These are phyloP conservation scores for Lasioglossum pauxillum DNA, from an alignment of 2,888 invertebrate species.

Conservation along the genomic window DNA sequence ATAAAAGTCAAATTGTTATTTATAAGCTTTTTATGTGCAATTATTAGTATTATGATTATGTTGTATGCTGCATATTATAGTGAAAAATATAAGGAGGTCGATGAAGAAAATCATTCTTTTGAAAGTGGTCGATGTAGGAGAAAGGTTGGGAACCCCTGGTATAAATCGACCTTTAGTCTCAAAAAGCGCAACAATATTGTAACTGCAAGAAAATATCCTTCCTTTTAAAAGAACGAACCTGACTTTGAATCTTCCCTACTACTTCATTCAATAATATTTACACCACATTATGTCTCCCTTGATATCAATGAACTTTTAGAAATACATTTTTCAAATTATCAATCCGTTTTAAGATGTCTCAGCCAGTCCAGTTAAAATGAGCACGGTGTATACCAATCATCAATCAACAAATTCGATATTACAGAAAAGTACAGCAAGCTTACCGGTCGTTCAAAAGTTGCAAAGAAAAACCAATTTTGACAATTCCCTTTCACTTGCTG, in stretches of 20 bases:
- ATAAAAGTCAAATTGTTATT: no score
- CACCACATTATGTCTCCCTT: background rate
- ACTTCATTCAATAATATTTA: background rate
- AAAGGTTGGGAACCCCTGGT: no score
- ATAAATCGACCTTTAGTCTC: background rate
- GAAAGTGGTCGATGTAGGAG: no score
- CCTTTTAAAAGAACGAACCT: background rate
- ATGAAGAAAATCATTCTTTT: no score
- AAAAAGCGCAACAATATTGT: background rate
- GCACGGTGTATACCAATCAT: slow-evolving; percentile 8
- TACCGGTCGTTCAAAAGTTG: slow-evolving; percentile 24
- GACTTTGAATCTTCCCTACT: background rate
- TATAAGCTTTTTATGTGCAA: no score
- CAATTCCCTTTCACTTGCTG: background rate
- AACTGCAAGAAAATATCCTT: background rate
- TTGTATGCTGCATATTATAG: no score
- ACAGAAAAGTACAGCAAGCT: slow-evolving; percentile 29
- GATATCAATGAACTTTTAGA: background rate
- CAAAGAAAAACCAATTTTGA: slow-evolving; percentile 16
- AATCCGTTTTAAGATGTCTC: background rate
- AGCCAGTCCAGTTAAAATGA: background rate
- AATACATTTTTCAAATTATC: background rate
- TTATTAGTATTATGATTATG: no score
- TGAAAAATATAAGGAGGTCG: no score
- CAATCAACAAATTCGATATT: slow-evolving; percentile 41